Conservation (phyloP, 2,797 vertebrate genomes). For the Neoniphon sammara region DNA sequence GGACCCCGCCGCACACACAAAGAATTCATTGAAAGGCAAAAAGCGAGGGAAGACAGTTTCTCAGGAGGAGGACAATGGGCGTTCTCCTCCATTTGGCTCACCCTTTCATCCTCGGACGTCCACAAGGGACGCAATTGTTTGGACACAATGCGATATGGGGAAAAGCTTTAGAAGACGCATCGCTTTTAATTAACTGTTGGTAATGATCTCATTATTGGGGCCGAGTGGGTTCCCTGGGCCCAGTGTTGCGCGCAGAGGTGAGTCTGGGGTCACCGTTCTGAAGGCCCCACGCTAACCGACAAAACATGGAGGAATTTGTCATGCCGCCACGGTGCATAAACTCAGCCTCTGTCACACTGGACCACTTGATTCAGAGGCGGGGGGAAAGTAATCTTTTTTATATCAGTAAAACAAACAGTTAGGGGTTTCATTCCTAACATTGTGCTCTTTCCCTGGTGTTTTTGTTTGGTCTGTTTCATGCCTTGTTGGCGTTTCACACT, state of each 20-base stretch:
- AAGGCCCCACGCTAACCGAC: slow-evolving; percentile 66
- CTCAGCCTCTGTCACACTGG: slow-evolving; percentile 49
- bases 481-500: background rate
- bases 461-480: slow-evolving; percentile 1
- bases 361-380: slow-evolving; percentile 27
- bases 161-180: slow-evolving; percentile 82
- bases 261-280: slow-evolving; percentile 81
- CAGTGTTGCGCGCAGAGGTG: slow-evolving; percentile 74
- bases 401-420: slow-evolving; percentile 45
- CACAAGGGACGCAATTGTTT: slow-evolving; percentile 84
- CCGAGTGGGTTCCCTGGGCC: slow-evolving; percentile 64
- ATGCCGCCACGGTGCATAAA: slow-evolving; percentile 53
- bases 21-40: slow-evolving; percentile 82
- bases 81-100: slow-evolving; percentile 80
- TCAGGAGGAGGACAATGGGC: slow-evolving; percentile 83
- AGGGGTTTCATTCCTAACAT: slow-evolving; percentile 6
- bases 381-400: slow-evolving; percentile 25
- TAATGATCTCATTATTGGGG: slow-evolving; percentile 87
- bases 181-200: slow-evolving; percentile 86
- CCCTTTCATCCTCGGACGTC: slow-evolving; percentile 79
- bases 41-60: slow-evolving; percentile 81
- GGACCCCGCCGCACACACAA: slow-evolving; percentile 68
- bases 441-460: background rate
- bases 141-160: slow-evolving; percentile 79
- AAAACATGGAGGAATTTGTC: slow-evolving; percentile 70